Percentiles rank a stretch among this genome's conserved stretches.
phyloP scores from a whole-genome alignment of 2,797 vertebrate species.

The Eulemur mongoz region DNA sequence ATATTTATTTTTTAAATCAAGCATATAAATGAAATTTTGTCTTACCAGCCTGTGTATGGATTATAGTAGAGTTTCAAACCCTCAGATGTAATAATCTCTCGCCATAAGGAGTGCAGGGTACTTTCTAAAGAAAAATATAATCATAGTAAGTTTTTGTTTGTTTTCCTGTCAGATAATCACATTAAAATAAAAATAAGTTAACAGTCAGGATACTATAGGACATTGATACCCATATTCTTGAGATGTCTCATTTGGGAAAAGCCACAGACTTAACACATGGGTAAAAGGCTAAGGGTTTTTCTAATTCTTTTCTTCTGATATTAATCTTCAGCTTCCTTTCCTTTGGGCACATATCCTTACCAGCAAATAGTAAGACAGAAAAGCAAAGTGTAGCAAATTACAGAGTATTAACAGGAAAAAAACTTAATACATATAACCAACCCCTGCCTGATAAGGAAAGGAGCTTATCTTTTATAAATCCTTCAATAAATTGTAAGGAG shows the following conservation, averaged over 20 bases:
- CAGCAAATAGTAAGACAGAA: conserved; percentile 27
- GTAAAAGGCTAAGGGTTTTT: background rate
- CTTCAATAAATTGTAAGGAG: background rate
- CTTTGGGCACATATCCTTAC: background rate
- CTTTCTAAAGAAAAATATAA: conserved; percentile 87
- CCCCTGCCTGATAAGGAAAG: background rate
- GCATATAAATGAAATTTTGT: conserved; percentile 51
- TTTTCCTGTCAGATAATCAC: conserved; percentile 27
- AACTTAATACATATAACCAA: background rate
- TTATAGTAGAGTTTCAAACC: conserved; percentile 96
- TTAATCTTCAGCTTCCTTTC: conserved; percentile 1
- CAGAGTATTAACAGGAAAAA: background rate
- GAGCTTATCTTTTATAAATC: background rate
- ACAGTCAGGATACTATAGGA: background rate
- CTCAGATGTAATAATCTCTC: conserved; percentile 92
- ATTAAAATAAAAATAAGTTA: conserved; percentile 31
- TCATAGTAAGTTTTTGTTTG: conserved; percentile 43
- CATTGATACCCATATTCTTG: background rate
- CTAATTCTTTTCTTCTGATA: background rate
- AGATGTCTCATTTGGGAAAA: background rate
- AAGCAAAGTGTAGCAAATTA: background rate
- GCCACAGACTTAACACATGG: background rate
- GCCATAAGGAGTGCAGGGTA: conserved; percentile 94
- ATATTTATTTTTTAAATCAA: conserved; percentile 39
- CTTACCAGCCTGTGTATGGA: conserved; percentile 97